These are phyloP conservation scores for Cyanistes caeruleus DNA, from an alignment of 2,113 vertebrate genomes.

Conservation along the genomic window DNA sequence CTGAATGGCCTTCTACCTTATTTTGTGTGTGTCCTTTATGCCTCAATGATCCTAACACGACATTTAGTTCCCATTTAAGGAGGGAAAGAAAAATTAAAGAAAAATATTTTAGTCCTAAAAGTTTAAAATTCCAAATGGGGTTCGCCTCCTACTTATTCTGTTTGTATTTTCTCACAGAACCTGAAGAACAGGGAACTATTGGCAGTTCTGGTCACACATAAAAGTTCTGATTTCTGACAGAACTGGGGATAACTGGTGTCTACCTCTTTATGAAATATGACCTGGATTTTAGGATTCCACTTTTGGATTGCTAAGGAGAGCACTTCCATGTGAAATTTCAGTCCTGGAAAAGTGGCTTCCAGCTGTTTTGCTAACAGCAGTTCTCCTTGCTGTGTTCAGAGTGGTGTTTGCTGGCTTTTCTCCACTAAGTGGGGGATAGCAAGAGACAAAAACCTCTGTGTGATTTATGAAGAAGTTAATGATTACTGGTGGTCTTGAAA, in stretches of 20 bases:
- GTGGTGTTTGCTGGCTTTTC: background rate
- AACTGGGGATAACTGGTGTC: background rate
- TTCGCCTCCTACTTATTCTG: background rate
- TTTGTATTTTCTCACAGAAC: background rate
- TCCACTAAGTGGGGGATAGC: background rate
- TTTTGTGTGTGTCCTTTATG: background rate
- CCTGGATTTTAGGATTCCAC: background rate
- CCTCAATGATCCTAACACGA: background rate
- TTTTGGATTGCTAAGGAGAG: background rate
- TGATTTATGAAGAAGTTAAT: background rate
- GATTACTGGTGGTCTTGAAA: background rate
- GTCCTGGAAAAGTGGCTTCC: background rate
- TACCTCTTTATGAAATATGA: background rate
- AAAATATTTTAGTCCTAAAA: background rate
- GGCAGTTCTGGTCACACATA: background rate
- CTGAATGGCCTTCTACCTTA: background rate
- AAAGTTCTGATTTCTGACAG: background rate
- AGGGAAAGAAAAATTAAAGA: background rate
- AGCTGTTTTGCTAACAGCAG: background rate
- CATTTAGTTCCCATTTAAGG: background rate
- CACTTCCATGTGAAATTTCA: background rate
- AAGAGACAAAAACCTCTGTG: rapidly evolving
- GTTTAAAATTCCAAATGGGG: background rate
- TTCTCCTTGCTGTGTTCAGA: background rate
- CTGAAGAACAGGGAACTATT: background rate